A percentile compares a stretch with the other conserved stretches of the same genome.
These are phyloP conservation scores for Microplitis demolitor DNA, from an alignment of 1,140 invertebrate genomes.

Conservation along the genomic window DNA sequence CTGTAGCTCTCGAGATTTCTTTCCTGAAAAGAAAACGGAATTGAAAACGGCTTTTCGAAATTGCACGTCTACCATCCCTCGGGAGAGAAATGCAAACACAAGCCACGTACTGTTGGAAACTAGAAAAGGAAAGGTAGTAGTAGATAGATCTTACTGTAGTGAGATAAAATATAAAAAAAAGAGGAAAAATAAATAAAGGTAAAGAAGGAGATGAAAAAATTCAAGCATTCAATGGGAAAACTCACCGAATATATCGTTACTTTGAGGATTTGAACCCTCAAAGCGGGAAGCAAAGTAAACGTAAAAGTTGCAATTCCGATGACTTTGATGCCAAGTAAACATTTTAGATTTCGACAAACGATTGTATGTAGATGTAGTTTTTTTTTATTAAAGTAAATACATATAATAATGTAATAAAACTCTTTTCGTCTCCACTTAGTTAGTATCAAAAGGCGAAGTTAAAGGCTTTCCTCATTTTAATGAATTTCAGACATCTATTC, in stretches of 20 bases:
- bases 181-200: conserved; percentile 14
- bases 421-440: not conserved
- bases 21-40: conserved; percentile 54
- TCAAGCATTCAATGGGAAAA: conserved; percentile 15
- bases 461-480: too few relatives aligned
- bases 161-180: conserved; percentile 16
- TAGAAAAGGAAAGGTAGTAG: conserved; percentile 31
- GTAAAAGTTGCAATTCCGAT: conserved; percentile 40
- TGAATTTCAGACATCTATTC: too few relatives aligned
- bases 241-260: conserved; percentile 39
- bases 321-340: conserved; percentile 44
- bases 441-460: not conserved
- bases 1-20: conserved; percentile 47
- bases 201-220: not conserved
- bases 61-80: conserved; percentile 46
- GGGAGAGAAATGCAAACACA: conserved; percentile 59
- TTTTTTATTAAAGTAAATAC: not conserved
- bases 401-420: not conserved
- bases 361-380: conserved; percentile 14
- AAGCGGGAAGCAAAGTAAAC: conserved; percentile 41
- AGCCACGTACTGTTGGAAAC: conserved; percentile 11
- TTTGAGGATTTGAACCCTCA: conserved; percentile 46
- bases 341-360: conserved; percentile 33
- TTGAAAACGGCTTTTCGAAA: conserved; percentile 61
- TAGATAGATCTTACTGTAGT: conserved; percentile 13